These are phyloP conservation scores for Chamaea fasciata DNA, from an alignment of 2,113 vertebrate species.

Conservation along the genomic window DNA sequence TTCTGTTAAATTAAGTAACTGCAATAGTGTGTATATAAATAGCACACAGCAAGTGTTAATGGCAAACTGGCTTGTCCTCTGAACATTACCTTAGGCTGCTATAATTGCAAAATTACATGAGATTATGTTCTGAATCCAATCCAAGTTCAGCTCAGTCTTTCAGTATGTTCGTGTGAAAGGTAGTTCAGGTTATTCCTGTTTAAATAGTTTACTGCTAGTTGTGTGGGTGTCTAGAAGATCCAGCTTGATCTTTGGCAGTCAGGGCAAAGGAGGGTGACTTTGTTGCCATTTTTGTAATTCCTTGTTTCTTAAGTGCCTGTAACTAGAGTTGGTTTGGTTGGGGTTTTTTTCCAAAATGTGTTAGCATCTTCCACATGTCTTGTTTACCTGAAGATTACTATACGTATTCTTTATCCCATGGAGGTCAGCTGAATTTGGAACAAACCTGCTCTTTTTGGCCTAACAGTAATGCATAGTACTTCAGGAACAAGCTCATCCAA, in stretches of 20 bases:
- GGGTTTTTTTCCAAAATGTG: background rate
- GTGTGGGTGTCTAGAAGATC: background rate
- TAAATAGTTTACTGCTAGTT: background rate
- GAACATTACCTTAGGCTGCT: background rate
- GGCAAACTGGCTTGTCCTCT: background rate
- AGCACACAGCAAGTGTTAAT: background rate
- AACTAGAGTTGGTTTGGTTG: background rate
- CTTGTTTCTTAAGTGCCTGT: background rate
- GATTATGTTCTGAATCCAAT: background rate
- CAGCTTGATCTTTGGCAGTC: background rate
- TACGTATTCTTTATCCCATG: background rate
- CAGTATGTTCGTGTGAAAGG: background rate
- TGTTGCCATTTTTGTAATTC: background rate
- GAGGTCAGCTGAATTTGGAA: background rate
- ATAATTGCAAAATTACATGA: background rate
- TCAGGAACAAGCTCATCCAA: background rate
- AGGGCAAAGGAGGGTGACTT: background rate
- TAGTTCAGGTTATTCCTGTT: background rate
- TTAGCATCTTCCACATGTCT: background rate
- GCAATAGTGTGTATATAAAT: background rate
- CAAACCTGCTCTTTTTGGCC: background rate
- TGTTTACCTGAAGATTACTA: background rate
- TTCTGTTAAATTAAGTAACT: conserved; percentile 15
- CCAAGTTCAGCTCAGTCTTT: background rate
- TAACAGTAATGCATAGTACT: background rate